Percentiles rank a stretch among this genome's conserved stretches.
These are phyloP conservation scores for Penaeus vannamei DNA, from an alignment of 1,140 invertebrate genomes.

Conservation along the genomic window DNA sequence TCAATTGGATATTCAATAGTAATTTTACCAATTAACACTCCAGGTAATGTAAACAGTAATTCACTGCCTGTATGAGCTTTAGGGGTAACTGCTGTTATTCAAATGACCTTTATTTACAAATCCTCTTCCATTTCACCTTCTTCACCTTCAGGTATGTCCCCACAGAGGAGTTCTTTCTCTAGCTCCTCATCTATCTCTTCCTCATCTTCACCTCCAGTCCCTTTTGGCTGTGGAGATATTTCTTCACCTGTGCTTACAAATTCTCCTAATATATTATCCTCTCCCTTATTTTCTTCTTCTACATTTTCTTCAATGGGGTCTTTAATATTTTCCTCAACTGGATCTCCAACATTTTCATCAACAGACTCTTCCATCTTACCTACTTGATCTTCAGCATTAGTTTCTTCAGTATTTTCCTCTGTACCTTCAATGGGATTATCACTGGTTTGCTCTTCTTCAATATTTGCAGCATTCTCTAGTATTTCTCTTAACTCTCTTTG, in stretches of 20 bases:
- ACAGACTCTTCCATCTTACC: too few species aligned
- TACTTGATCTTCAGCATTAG: not conserved
- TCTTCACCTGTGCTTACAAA: too few species aligned
- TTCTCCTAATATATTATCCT: not conserved
- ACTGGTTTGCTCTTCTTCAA: constrained; percentile 38
- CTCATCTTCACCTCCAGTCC: constrained; percentile 12
- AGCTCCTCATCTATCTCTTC: constrained; percentile 67
- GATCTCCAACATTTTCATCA: constrained; percentile 13
- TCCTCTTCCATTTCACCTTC: constrained; percentile 49
- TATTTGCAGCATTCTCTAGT: constrained; percentile 44
- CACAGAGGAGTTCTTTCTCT: constrained; percentile 63
- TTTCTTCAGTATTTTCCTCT: constrained; percentile 25
- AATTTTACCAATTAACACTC: too few species aligned
- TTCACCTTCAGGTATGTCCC: constrained; percentile 38
- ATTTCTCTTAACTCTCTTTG: constrained; percentile 37
- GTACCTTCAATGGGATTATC: constrained; percentile 17
- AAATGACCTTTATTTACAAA: constrained; percentile 30
- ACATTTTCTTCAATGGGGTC: not conserved
- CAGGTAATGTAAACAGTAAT: too few species aligned
- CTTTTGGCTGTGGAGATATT: too few species aligned
- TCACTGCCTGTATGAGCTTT: too few species aligned
- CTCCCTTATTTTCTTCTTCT: not conserved
- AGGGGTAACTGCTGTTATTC: too few species aligned
- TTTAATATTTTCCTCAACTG: not conserved
- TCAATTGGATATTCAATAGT: too few species aligned